Conservation (phyloP, 2,797 vertebrate genomes). For the Furcifer pardalis region DNA sequence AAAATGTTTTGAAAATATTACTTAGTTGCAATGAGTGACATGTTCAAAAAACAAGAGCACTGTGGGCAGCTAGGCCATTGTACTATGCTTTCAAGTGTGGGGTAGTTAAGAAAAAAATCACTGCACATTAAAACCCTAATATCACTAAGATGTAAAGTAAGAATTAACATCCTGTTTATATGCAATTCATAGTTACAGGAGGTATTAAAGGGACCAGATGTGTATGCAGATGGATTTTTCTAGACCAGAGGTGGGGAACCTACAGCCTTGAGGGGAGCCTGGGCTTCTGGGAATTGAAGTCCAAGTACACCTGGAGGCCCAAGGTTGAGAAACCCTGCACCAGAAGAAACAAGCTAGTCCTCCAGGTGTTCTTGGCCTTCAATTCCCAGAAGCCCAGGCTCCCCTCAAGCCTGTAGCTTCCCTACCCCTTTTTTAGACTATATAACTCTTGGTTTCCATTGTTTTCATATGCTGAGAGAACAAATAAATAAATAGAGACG, state of each 20-base stretch:
- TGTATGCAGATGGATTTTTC: neutral
- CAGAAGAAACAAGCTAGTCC: no score
- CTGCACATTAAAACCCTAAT: neutral
- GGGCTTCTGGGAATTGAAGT: no score
- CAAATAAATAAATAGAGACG: neutral
- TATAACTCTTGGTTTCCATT: neutral
- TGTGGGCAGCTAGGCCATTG: no score
- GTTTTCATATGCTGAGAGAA: no score
- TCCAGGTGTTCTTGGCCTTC: no score
- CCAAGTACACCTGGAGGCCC: no score
- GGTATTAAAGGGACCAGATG: neutral
- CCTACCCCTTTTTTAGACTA: neutral
- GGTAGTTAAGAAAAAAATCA: neutral
- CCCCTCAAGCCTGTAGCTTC: no score
- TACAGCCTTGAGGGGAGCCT: no score
- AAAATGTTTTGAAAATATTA: neutral
- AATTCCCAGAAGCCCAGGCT: no score
- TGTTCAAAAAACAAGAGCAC: neutral
- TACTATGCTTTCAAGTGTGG: neutral
- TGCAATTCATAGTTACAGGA: neutral
- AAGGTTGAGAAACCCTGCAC: no score
- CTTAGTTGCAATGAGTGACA: neutral
- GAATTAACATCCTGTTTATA: neutral
- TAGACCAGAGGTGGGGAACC: no score
- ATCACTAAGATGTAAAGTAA: neutral